These are phyloP conservation scores for Malurus melanocephalus DNA, from an alignment of 2,113 vertebrate species.

Conservation along the genomic window DNA sequence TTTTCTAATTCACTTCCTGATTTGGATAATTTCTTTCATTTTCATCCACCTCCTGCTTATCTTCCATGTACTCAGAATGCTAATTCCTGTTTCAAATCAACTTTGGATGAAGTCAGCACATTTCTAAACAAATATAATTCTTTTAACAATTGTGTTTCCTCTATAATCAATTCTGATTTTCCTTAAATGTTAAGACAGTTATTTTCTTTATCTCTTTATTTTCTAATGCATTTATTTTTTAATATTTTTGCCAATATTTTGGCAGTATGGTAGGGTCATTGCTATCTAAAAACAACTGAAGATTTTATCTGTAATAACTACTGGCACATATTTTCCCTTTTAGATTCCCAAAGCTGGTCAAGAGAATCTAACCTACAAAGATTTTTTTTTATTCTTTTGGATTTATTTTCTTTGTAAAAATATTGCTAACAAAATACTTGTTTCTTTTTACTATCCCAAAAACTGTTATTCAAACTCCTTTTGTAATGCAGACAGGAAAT, in stretches of 20 bases:
- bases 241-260: neutral
- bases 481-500: neutral
- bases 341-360: neutral
- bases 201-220: neutral
- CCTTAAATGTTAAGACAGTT: neutral
- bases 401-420: neutral
- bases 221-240: neutral
- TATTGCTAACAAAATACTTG: fast-evolving
- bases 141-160: neutral
- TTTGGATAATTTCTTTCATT: conserved; percentile 30
- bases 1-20: conserved; percentile 34
- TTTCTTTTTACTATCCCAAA: neutral
- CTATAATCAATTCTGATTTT: neutral
- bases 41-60: conserved; percentile 14
- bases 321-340: neutral
- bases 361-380: neutral
- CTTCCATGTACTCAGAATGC: neutral
- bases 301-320: neutral
- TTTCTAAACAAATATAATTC: neutral
- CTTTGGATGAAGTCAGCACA: neutral
- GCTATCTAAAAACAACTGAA: neutral
- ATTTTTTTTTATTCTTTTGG: neutral
- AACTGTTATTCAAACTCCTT: neutral
- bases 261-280: neutral
- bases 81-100: conserved; percentile 27